A percentile compares a stretch with the other conserved stretches of the same genome.
Evolutionary conservation across 2,888 invertebrate species (phyloP).

Genomic region (Oscheius sp.): DNA sequence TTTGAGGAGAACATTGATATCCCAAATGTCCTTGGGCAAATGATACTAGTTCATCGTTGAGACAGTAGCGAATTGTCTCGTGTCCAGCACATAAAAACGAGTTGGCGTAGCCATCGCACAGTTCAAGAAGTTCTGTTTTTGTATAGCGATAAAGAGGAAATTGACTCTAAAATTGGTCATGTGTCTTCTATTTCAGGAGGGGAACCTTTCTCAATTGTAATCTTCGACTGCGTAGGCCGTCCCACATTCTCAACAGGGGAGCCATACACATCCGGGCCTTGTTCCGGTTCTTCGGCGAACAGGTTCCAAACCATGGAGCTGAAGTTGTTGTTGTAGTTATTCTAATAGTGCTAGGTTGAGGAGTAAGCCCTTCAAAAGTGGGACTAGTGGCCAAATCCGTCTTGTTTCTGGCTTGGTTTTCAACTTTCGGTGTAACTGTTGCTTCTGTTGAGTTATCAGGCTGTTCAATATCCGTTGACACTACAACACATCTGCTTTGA

Average conservation of each 20-base stretch:
- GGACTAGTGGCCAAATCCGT: too few relatives aligned
- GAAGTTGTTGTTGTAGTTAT: background rate
- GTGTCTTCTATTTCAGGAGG: background rate
- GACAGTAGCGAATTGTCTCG: constrained; percentile 11
- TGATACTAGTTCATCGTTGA: constrained; percentile 25
- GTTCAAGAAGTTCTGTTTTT: constrained; percentile 21
- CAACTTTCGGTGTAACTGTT: background rate
- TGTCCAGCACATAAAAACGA: constrained; percentile 24
- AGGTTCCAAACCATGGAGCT: constrained; percentile 17
- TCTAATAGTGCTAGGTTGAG: background rate
- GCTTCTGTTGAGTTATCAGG: background rate
- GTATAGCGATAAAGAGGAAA: constrained; percentile 30
- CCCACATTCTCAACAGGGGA: constrained; percentile 21
- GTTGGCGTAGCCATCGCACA: constrained; percentile 32
- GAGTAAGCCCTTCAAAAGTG: background rate
- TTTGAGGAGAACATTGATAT: constrained; percentile 30
- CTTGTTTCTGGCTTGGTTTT: background rate
- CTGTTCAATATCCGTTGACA: background rate
- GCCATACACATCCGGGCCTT: constrained; percentile 18
- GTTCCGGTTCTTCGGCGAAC: background rate
- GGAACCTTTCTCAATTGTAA: background rate
- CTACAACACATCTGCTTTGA: too few relatives aligned
- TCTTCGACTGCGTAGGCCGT: background rate
- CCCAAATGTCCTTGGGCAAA: constrained; percentile 28
- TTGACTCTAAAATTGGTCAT: constrained; percentile 14